A percentile compares a stretch with the other conserved stretches of the same genome.
Conservation (phyloP, 2,888 invertebrate genomes). For the Alcis repandata region DNA sequence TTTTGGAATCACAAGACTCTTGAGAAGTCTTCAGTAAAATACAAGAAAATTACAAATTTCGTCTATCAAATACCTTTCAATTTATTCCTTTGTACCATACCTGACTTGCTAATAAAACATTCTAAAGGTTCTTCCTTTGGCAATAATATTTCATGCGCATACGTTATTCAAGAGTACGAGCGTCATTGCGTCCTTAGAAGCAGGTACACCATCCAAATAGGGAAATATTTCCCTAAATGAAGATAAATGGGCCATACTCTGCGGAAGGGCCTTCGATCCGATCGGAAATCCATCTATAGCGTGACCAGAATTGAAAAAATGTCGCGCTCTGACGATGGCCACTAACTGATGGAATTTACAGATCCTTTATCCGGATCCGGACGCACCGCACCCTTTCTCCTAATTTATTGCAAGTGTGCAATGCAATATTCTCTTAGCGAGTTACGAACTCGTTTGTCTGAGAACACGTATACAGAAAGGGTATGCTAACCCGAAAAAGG, state of each 20-base stretch:
- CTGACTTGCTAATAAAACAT: not conserved
- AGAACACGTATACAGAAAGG: not conserved
- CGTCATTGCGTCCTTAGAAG: conserved; percentile 28
- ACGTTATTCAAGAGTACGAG: conserved; percentile 27
- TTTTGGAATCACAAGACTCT: too few relatives aligned
- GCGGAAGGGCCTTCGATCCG: conserved; percentile 42
- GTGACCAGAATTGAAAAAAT: conserved; percentile 47
- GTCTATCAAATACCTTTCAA: not conserved
- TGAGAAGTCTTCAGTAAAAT: not conserved
- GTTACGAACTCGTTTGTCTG: not conserved
- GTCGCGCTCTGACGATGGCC: conserved; percentile 31
- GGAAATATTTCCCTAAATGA: conserved; percentile 46
- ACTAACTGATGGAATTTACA: conserved; percentile 38
- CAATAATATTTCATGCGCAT: conserved; percentile 18
- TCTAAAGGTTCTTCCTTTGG: not conserved
- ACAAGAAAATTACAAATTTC: not conserved
- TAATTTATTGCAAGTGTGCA: not conserved
- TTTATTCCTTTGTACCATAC: not conserved
- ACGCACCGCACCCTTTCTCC: not conserved
- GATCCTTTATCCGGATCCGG: not conserved
- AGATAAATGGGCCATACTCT: conserved; percentile 46
- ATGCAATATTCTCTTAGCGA: not conserved
- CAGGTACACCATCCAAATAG: conserved; percentile 34
- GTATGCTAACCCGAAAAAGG: too few relatives aligned
- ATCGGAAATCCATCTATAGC: conserved; percentile 47